Conservation (phyloP, 2,888 invertebrate species). For the Pteria penguin region DNA sequence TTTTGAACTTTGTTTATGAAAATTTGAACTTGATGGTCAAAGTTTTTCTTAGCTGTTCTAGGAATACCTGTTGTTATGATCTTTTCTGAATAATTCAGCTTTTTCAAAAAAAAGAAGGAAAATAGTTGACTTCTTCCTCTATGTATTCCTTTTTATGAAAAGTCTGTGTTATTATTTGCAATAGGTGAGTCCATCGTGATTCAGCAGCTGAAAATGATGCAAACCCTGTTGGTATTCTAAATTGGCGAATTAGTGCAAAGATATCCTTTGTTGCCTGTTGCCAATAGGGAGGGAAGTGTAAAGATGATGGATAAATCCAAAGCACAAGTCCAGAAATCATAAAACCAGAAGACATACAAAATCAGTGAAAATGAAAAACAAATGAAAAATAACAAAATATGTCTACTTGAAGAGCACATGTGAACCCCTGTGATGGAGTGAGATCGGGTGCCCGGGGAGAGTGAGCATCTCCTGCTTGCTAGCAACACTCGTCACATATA, state of each 20-base stretch:
- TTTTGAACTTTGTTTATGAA: conserved; percentile 30
- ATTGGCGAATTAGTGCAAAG: conserved; percentile 43
- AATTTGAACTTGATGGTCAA: conserved; percentile 39
- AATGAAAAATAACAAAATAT: too few relatives aligned
- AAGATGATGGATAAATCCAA: too few relatives aligned
- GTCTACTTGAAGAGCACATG: too few relatives aligned
- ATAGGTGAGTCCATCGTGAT: conserved; percentile 44
- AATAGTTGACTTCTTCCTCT: background rate
- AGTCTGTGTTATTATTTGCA: conserved; percentile 28
- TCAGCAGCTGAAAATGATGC: conserved; percentile 46
- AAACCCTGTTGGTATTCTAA: conserved; percentile 43
- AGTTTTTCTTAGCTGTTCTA: conserved; percentile 47
- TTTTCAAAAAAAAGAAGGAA: conserved; percentile 20
- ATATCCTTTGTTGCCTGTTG: conserved; percentile 41
- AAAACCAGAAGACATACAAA: too few relatives aligned
- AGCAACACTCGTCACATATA: too few relatives aligned
- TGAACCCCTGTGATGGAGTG: too few relatives aligned
- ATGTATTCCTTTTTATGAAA: conserved; percentile 19
- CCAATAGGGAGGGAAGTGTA: conserved; percentile 48
- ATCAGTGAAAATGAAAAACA: too few relatives aligned
- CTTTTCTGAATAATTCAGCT: conserved; percentile 33
- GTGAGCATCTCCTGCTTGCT: too few relatives aligned
- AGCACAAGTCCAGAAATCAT: too few relatives aligned
- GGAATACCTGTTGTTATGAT: too few relatives aligned
- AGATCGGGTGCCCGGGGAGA: too few relatives aligned